Base-by-base conservation (phyloP, 2,888 invertebrate species). In the Fragum fragum region DNA sequence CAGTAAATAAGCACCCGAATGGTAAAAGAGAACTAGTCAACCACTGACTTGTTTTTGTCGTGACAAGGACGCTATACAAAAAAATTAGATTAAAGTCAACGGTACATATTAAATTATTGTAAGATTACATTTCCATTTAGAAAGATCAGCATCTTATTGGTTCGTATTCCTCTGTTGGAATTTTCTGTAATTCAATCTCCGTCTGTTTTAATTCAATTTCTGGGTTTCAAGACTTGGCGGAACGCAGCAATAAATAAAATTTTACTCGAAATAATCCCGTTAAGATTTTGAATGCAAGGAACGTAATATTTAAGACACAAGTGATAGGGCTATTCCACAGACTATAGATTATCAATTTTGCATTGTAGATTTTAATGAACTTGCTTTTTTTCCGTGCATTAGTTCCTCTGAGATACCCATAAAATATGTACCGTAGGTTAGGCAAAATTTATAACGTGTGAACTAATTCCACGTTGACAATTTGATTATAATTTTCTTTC, bases 281-380 rank as follows among this genome's bases (percentile, higher is more conserved):
- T 66, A 66, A 66, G 66, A 66, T 66, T 66, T 66, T 66, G 66
- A 66, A 39, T 42, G 66, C 66, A 66, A 21, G 66, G 66, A 39
- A 66, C 36, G 66, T 66, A 66, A 66, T 66, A 66, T 66, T 66
- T 66, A 66, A 66, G 66, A 26, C 66, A 42, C 66, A 42, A 66
- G 66, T 66, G 39, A 39, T 66, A 66, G 42, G 42, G 66, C 21
- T 36, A 42, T 66, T 66, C 66, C 47, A 16, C 66, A 66, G 66
- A 23, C 66, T 36, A 42, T 66, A 66, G 36, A 42, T 66, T 66
- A 66, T 66, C 66, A 66, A 66, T 66, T 66, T 66, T 26, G 42
- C 23, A 66, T 66, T 42, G 66, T 66, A 66, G 66, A 66, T 66
- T 66, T 66, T 42, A 42, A 66, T 66, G 66, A 66, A 66, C 47